Evolutionary conservation across 2,797 vertebrate genomes (phyloP).

Genomic region (Leptodactylus fallax): DNA sequence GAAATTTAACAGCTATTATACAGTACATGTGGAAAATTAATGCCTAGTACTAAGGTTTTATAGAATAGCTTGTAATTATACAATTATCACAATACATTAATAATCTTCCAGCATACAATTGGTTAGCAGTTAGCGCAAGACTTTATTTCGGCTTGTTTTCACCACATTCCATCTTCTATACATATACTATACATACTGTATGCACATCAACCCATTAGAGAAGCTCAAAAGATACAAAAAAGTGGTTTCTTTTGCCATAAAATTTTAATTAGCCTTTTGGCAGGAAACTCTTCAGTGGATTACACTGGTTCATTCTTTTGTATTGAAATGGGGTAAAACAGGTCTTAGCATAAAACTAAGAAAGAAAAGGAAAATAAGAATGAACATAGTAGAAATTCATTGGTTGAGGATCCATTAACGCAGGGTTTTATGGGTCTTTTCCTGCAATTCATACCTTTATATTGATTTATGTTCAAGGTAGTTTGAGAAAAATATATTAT

Average conservation of each 20-base stretch:
- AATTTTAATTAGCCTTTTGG: conserved; percentile 64
- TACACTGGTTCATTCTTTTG: conserved; percentile 61
- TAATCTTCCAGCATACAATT: conserved; percentile 1
- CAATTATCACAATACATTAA: not conserved
- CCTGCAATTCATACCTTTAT: conserved; percentile 55
- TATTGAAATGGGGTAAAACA: conserved; percentile 37
- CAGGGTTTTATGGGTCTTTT: conserved; percentile 21
- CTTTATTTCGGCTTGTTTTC: conserved; percentile 43
- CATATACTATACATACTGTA: not conserved
- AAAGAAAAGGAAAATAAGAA: conserved; percentile 10
- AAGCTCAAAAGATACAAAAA: conserved; percentile 47
- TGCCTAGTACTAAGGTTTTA: not conserved
- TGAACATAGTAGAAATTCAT: not conserved
- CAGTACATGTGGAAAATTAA: not conserved
- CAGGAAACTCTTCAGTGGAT: conserved; percentile 34
- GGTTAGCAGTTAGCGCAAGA: conserved; percentile 5
- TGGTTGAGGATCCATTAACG: conserved; percentile 25
- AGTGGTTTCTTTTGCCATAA: conserved; percentile 36
- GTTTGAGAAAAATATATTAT: conserved; percentile 56
- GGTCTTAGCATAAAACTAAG: conserved; percentile 29
- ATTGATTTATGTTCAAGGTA: conserved; percentile 60
- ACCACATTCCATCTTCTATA: conserved; percentile 15
- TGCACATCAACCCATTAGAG: conserved; percentile 50
- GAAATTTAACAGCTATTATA: not conserved
- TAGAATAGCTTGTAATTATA: not conserved